Evolutionary conservation across 2,113 vertebrate species (phyloP), one percentile per base, ranked within the genome.

Genomic region (Coreoperca whiteheadi): DNA sequence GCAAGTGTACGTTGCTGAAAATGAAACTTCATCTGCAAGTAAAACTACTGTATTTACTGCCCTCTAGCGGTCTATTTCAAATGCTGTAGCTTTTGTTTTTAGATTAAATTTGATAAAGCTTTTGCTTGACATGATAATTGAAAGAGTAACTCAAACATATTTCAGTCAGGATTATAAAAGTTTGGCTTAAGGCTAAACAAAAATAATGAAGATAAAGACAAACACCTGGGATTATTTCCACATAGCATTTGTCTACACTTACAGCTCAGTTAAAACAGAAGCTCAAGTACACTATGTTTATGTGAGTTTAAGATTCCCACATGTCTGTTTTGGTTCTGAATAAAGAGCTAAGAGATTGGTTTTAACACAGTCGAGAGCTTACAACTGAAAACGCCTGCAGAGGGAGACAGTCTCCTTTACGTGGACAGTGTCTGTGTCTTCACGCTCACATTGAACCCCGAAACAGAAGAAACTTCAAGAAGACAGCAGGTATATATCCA

Each of bases 361-460:
- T 51, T 39, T 43, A 9, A n/a, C 56, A 20, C 34, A 14, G 37
- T 5, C 2, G 1, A 20, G 32, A 34, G 69, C 48, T 15, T 11
- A 0, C 39, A 2, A 8, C 0, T 6, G 1, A n/a, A 82, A 39
- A 4, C 0, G 5, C 90, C 93, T 63, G 21, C 34, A 93, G 94
- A 86, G 91, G 92, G 91, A 84, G 93, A 79, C 88, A 85, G 3
- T 9, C 8, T 39, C 56, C 28, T 11, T 32, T 12, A 18, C 18
- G 2, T 77, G 30, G 30, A 50, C 9, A 8, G 10, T 6, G 1
- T 11, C 9, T 50, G 23, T 8, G 25, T 28, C 30, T 14, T 6
- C 12, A 54, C 11, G 12, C n/a, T 75, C 64, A 41, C 54, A 41
- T 18, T 59, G 9, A 20, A 23, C 20, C 4, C 39, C 1, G 21